Evolutionary conservation across 2,797 vertebrate genomes (phyloP).

Genomic region (Cynodonichthys magdalenae): DNA sequence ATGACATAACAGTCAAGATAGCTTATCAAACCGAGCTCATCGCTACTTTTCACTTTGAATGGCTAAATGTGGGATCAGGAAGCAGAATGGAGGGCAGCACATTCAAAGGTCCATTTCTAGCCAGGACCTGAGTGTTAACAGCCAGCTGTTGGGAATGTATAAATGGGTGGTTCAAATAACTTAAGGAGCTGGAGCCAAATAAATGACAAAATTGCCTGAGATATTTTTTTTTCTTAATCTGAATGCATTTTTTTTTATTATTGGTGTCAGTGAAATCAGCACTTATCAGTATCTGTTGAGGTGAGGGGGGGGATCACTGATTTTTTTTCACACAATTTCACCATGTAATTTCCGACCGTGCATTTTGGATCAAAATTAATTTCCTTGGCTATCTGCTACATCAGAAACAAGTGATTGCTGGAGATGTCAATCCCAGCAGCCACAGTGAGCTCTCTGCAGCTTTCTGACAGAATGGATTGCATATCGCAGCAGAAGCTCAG

Average conservation of each 20-base stretch:
- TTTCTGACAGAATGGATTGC: constrained; percentile 58
- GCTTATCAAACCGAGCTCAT: constrained; percentile 25
- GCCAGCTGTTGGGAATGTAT: constrained; percentile 51
- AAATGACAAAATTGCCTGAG: constrained; percentile 77
- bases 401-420: constrained; percentile 83
- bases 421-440: constrained; percentile 76
- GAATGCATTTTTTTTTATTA: constrained; percentile 82
- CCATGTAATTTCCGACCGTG: constrained; percentile 84
- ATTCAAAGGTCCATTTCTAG: constrained; percentile 51
- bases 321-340: constrained; percentile 83
- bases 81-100: constrained; percentile 43
- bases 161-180: constrained; percentile 66
- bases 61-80: constrained; percentile 51
- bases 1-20: constrained; percentile 15
- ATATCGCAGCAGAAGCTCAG: constrained; percentile 50
- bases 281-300: constrained; percentile 76
- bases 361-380: constrained; percentile 85
- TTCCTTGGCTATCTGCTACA: constrained; percentile 84
- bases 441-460: constrained; percentile 73
- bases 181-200: constrained; percentile 70
- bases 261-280: constrained; percentile 80
- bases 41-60: constrained; percentile 7
- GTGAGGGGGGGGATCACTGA: constrained; percentile 68
- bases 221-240: constrained; percentile 54
- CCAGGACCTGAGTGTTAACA: constrained; percentile 32